A percentile compares a stretch with the other conserved stretches of the same genome.
phyloP scores from a whole-genome alignment of 2,113 vertebrate species.

The Lamprotornis superbus region DNA sequence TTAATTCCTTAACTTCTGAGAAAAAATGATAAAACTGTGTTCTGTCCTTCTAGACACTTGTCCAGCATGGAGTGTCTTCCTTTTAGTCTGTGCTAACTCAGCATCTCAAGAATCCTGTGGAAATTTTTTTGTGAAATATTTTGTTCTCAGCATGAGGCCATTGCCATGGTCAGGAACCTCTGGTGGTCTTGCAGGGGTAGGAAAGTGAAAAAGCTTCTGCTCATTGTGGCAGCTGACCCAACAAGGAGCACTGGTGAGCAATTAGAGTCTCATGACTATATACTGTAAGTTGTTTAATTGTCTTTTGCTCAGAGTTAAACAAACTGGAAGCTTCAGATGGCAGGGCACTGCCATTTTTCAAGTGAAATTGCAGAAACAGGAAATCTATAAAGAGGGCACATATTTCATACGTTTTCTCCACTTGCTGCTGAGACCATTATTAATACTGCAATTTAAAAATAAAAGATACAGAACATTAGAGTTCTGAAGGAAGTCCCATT shows the following conservation, averaged over 20 bases:
- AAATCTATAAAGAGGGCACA: slow-evolving; percentile 48
- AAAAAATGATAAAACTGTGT: slow-evolving; percentile 18
- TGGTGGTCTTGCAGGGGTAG: not conserved
- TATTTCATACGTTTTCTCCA: slow-evolving; percentile 12
- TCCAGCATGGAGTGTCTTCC: not conserved
- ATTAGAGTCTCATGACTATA: slow-evolving; percentile 9
- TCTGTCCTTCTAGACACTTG: not conserved
- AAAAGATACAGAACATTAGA: slow-evolving; percentile 33
- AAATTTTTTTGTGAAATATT: not conserved
- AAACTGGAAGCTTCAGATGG: slow-evolving; percentile 38
- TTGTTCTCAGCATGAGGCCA: not conserved
- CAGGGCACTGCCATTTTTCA: slow-evolving; percentile 51
- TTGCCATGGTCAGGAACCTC: not conserved
- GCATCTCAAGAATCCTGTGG: not conserved
- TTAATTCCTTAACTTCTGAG: slow-evolving; percentile 21
- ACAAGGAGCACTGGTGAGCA: not conserved
- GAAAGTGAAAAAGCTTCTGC: not conserved
- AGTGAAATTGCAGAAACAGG: slow-evolving; percentile 29
- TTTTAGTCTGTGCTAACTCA: slow-evolving; percentile 37
- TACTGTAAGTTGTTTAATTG: slow-evolving; percentile 41
- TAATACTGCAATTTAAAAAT: slow-evolving; percentile 50
- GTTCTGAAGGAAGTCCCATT: slow-evolving; percentile 2
- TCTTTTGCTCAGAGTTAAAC: slow-evolving; percentile 40
- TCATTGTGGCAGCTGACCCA: not conserved
- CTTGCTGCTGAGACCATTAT: slow-evolving; percentile 37